Base-by-base conservation (phyloP, 2,888 invertebrate species). In the Xylocampa areola region DNA sequence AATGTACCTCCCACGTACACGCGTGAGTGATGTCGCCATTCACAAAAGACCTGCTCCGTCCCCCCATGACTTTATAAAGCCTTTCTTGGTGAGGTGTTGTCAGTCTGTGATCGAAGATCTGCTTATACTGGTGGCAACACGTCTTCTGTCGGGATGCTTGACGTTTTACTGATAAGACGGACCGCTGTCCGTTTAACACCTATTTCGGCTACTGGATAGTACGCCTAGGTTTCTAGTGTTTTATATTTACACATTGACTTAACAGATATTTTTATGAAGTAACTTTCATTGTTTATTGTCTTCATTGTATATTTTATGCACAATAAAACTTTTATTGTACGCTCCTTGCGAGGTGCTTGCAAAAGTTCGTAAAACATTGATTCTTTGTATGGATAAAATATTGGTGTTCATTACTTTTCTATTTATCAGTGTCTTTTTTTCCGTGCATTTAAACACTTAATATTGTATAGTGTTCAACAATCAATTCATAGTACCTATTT, bases 1-100 rank as follows among this genome's bases (percentile, higher is more conserved):
- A 89, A 89, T 85, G 84, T 87, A 88, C 90, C 90, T 90, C 92
- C 92, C 89, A 91, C 91, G 87, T 89, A 83, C 80, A 79, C 81
- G 84, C 77, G 83, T 86, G 86, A 90, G 79, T 81, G 80, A 86
- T 83, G 73, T 80, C 64, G 73, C 87, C 86, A 86, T 71, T 77
- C 65, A 77, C 68, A 62, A 61, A 51, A 81, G 89, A 89, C 67
- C 88, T 73, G 53, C 73, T 54, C 27, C 68, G 65, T 55, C 65
- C 59, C 68, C 55, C 58, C 37, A 41, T 27, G 32, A 30, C 27
- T 59, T 68, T 74, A 67, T 72, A 69, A 74, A 77, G 45, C 44
- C 60, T 67, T 63, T 52, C 40, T 49, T 47, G 40, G 21, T 30
- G 50, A 45, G 65, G 66, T 62, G 53, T 52, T 49, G 40, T 58